Evolutionary conservation across 2,888 invertebrate genomes (phyloP).

Genomic region (Heteromurus nitidus): DNA sequence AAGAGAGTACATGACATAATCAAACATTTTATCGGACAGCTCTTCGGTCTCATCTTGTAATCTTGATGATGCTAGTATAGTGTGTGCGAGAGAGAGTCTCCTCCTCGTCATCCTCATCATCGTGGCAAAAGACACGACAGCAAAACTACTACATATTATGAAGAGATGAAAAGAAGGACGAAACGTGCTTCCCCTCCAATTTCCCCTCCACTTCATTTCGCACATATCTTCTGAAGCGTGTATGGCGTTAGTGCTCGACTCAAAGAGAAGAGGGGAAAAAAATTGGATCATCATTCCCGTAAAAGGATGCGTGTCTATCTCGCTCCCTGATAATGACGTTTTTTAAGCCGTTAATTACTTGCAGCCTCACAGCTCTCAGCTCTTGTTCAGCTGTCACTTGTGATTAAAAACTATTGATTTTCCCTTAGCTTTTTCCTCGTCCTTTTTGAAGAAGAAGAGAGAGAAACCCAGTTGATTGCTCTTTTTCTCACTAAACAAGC

Average conservation of each 20-base stretch:
- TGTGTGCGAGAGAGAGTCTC: neutral
- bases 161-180: neutral
- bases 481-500: no score
- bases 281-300: no score
- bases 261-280: neutral
- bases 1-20: slow-evolving; percentile 17
- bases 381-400: no score
- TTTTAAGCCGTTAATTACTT: slow-evolving; percentile 36
- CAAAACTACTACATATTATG: neutral
- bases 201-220: neutral
- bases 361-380: neutral
- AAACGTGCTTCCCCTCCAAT: neutral
- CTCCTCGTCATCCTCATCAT: neutral
- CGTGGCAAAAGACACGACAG: neutral
- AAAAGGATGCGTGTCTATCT: slow-evolving; percentile 15
- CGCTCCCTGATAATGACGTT: no score
- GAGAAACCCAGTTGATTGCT: no score
- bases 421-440: neutral
- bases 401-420: neutral
- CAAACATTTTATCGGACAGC: slow-evolving; percentile 12
- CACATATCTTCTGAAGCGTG: neutral
- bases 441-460: neutral
- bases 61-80: neutral
- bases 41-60: neutral
- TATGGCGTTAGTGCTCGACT: neutral